A percentile compares a stretch with the other conserved stretches of the same genome.
phyloP scores from a whole-genome alignment of 2,888 invertebrate genomes.

The Bedellia somnulentella region DNA sequence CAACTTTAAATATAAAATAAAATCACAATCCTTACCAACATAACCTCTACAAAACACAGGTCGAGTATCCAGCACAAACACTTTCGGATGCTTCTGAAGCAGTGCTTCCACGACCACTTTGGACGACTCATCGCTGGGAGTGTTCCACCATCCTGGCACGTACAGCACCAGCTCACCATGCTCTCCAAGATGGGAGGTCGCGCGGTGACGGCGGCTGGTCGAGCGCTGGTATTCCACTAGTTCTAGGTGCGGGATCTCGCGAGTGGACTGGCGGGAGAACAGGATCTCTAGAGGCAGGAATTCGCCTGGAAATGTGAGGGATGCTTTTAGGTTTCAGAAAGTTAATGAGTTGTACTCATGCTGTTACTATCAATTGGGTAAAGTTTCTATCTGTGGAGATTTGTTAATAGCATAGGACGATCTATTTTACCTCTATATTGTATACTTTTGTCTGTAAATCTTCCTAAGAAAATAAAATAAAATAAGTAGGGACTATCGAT shows the following conservation, averaged over 20 bases:
- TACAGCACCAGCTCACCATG: slow-evolving; percentile 23
- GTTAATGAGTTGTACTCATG: neutral
- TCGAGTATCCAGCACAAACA: slow-evolving; percentile 33
- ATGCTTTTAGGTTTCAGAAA: slow-evolving; percentile 4
- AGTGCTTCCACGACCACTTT: slow-evolving; percentile 26
- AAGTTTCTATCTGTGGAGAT: no score
- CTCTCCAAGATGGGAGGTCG: slow-evolving; percentile 17
- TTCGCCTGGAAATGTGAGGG: slow-evolving; percentile 27
- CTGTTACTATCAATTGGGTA: neutral
- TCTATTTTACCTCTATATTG: no score
- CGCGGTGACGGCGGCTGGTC: slow-evolving; percentile 16
- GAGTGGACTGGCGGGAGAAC: slow-evolving; percentile 19
- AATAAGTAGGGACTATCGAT: no score
- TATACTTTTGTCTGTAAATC: no score
- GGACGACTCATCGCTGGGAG: slow-evolving; percentile 33
- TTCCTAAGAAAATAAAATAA: no score
- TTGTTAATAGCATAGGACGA: no score
- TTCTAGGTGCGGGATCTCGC: slow-evolving; percentile 19
- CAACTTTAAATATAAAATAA: no score
- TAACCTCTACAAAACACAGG: slow-evolving; percentile 35
- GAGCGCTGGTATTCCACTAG: slow-evolving; percentile 22
- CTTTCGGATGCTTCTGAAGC: slow-evolving; percentile 20
- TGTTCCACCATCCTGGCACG: slow-evolving; percentile 48
- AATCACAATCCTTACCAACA: no score
- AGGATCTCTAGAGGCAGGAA: slow-evolving; percentile 29